Evolutionary conservation across 1,140 invertebrate species (phyloP), one percentile per base, ranked within the genome.

Genomic region (Apocrypta bakeri): DNA sequence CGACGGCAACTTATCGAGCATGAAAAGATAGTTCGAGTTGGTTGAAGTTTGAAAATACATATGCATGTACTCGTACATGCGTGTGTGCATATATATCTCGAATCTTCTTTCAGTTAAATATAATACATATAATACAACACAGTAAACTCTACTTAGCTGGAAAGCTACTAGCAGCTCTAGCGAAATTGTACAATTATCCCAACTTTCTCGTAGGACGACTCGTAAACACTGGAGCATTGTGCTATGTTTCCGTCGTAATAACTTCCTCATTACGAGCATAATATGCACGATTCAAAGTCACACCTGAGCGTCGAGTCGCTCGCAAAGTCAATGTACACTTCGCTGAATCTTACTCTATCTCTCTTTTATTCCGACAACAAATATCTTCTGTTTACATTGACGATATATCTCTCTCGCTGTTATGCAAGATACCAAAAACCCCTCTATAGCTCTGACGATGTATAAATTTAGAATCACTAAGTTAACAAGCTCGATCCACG

Each of bases 401-500:
- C 48, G 6, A 56, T n/a, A n/a, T n/a, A n/a, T n/a, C n/a, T n/a
- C n/a, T n/a, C 48, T 17, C 14, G 17, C 17, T 21, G 48, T 56
- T 56, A 56, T 56, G 48, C 48, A 56, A 56, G n/a, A n/a, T n/a
- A n/a, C n/a, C 17, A 21, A 2, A 56, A 56, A 56, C 48, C n/a
- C 17, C 27, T n/a, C n/a, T n/a, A n/a, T n/a, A n/a, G 63, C 25
- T 1, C 63, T 29, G 27, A 66, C 63, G 63, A 31, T 37, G 68
- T 37, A 21, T 37, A 33, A 71, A 71, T 33, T 33, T 71, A 21
- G 68, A 71, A 71, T 71, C 37, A 71, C 25, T n/a, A 31, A 33
- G 31, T 71, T 71, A 71, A 71, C 68, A 31, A 71, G 21, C 68
- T 21, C 31, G 21, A 8, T 9, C 68, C 27, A 31, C 68, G 68